A percentile compares a stretch with the other conserved stretches of the same genome.
These are phyloP conservation scores for Beris morrisii DNA, from an alignment of 2,888 invertebrate species.

Conservation along the genomic window DNA sequence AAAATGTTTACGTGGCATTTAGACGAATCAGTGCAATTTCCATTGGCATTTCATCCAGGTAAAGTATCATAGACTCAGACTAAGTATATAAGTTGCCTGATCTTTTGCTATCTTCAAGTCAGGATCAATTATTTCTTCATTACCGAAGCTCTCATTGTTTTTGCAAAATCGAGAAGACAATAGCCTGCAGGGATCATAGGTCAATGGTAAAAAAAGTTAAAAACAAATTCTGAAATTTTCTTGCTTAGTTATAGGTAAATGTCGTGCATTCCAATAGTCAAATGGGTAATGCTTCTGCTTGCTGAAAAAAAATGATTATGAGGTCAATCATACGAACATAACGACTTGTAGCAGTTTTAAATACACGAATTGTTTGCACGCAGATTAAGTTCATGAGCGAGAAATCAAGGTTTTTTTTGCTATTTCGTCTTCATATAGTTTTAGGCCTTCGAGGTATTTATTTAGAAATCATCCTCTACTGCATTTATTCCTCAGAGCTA, in stretches of 20 bases:
- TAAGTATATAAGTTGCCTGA: constrained; percentile 10
- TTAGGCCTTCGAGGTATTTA: too few relatives aligned
- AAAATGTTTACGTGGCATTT: constrained; percentile 24
- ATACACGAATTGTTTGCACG: constrained; percentile 13
- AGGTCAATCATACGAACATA: not conserved
- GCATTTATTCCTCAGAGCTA: too few relatives aligned
- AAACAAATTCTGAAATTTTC: too few relatives aligned
- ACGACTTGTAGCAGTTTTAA: not conserved
- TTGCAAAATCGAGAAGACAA: constrained; percentile 10
- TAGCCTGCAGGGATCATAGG: constrained; percentile 16
- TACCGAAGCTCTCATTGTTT: constrained; percentile 11
- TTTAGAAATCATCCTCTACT: too few relatives aligned
- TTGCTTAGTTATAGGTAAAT: too few relatives aligned
- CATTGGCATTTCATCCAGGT: not conserved
- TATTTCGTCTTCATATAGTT: too few relatives aligned
- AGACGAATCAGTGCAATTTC: constrained; percentile 21
- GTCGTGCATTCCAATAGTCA: too few relatives aligned
- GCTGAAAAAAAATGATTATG: too few relatives aligned
- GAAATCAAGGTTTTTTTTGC: constrained; percentile 19
- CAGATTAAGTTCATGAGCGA: constrained; percentile 22
- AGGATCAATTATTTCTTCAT: constrained; percentile 13
- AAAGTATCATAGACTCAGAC: not conserved
- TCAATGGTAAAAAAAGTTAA: constrained; percentile 9
- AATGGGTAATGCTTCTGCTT: too few relatives aligned
- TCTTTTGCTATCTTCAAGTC: constrained; percentile 25